Base-by-base conservation (phyloP, 1,140 invertebrate genomes). In the Cydia pomonella region DNA sequence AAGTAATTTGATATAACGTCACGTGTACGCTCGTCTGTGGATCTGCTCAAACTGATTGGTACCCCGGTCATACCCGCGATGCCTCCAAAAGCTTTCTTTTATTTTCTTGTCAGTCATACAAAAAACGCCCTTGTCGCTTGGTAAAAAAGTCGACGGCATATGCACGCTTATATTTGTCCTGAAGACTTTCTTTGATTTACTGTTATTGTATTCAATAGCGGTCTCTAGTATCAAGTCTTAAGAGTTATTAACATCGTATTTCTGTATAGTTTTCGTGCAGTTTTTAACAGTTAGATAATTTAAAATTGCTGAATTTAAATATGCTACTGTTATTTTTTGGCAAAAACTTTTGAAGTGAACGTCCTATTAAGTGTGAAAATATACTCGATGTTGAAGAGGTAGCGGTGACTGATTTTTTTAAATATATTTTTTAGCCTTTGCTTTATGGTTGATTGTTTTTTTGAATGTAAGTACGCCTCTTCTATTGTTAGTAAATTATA, bases 261-360 rank as follows among this genome's bases (percentile, higher is more conserved):
- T 23, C 21, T 23, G 23, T 12, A n/a, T 1, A 3, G 53, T 59
- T 23, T 23, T 59, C 50, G 16, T n/a, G 1, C 6, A 53, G n/a
- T n/a, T 25, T 16, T 63, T 27, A 27, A 69, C 64, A 38, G 64
- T 69, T 69, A 69, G 7, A 38, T 69, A 38, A 29, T 33, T 69
- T 69, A 23, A 41, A 18, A 69, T 38, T 69, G 27, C 64, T 69
- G 64, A 69, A 69, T 69, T 69, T 33, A 69, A 69, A 63, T 3
- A n/a, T 66, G 33, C 27, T n/a, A 69, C 64, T 69, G 64, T 41
- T 69, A 69, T 29, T 13, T 69, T 69, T 38, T 69, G 18, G 27
- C 27, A 69, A 69, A 69, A 33, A 33, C 1, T 10, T 69, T 69
- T 33, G 64, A 41, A 33, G 64, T 69, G 27, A 69, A 69, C n/a